A percentile compares a stretch with the other conserved stretches of the same genome.
phyloP scores from a whole-genome alignment of 2,113 vertebrate genomes.

The Numida meleagris region DNA sequence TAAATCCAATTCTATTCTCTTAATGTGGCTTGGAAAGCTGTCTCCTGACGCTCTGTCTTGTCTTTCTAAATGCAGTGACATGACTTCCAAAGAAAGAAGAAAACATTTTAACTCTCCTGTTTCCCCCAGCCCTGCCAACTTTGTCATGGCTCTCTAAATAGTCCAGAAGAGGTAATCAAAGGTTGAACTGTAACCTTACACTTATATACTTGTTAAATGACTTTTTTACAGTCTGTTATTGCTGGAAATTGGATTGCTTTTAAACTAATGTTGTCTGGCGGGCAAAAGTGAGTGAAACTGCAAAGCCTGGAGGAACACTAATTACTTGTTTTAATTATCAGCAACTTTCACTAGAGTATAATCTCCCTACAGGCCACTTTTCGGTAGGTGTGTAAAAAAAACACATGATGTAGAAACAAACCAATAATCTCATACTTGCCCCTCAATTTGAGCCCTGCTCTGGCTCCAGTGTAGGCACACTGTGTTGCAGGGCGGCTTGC shows the following conservation, averaged over 20 bases:
- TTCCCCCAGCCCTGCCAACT: background rate
- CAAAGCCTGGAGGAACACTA: conserved; percentile 94
- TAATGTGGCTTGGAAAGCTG: conserved; percentile 54
- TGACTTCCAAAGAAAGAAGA: conserved; percentile 9
- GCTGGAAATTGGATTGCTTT: conserved; percentile 85
- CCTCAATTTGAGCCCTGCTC: conserved; percentile 83
- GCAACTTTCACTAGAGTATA: conserved; percentile 94
- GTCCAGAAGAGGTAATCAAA: conserved; percentile 76
- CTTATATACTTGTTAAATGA: conserved; percentile 84
- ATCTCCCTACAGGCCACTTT: conserved; percentile 87
- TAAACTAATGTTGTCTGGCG: conserved; percentile 84
- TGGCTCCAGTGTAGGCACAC: conserved; percentile 80
- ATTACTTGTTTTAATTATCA: conserved; percentile 98
- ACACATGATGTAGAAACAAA: conserved; percentile 87
- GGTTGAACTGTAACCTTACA: conserved; percentile 81
- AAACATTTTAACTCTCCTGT: background rate
- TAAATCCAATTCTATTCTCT: conserved; percentile 66
- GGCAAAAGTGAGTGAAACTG: conserved; percentile 86
- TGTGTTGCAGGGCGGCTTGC: conserved; percentile 81
- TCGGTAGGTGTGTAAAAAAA: conserved; percentile 81
- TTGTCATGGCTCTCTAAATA: conserved; percentile 67
- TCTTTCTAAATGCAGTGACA: background rate
- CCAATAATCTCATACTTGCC: conserved; percentile 88
- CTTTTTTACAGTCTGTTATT: conserved; percentile 85
- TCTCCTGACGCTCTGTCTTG: conserved; percentile 10